Evolutionary conservation across 2,888 invertebrate species (phyloP), one percentile per base, ranked within the genome.

Genomic region (Formica aserva): DNA sequence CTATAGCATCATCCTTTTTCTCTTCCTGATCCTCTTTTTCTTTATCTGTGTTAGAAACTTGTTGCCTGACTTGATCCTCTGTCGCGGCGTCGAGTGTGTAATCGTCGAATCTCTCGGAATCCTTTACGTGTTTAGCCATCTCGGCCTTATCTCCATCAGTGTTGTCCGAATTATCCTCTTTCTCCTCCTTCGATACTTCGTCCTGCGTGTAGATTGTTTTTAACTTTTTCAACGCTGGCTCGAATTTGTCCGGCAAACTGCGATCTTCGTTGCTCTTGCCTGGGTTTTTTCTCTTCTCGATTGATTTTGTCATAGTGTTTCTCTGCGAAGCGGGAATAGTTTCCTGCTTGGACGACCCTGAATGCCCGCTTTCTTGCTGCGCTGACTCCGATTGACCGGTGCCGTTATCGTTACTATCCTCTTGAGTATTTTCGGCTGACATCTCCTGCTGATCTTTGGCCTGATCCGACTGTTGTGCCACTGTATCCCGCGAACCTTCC

Each of bases 71-170:
- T 95, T 99, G 98, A 88, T 98, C 98, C 94, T 97, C 96, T 0
- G 97, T 97, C 0, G 97, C 97, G 72, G 97, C 97, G 90, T 98
- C 98, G 87, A 97, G 94, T 88, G 97, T 97, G 93, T 98, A 97
- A 80, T 97, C 96, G 92, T 98, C 97, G 86, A 96, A 96, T 83
- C 96, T 96, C 85, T 97, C 97, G 0, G 97, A 97, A 88, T 98
- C 97, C 91, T 97, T 97, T 3, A 98, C 97, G 93, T 98, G 98
- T 93, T 98, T 97, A 94, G 97, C 98, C 86, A 97, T 96, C 84
- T 97, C 97, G 4, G 95, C 93, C 26, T 95, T 91, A 4, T 88
- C 95, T 65, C 95, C 93, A 86, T 96, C 95, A 13, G 94, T 93
- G 48, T 94, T 93, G 38, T 92, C 91, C 22, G 95, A 2, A 95